Evolutionary conservation across 2,797 vertebrate species (phyloP).

Genomic region (Sus cebifrons): DNA sequence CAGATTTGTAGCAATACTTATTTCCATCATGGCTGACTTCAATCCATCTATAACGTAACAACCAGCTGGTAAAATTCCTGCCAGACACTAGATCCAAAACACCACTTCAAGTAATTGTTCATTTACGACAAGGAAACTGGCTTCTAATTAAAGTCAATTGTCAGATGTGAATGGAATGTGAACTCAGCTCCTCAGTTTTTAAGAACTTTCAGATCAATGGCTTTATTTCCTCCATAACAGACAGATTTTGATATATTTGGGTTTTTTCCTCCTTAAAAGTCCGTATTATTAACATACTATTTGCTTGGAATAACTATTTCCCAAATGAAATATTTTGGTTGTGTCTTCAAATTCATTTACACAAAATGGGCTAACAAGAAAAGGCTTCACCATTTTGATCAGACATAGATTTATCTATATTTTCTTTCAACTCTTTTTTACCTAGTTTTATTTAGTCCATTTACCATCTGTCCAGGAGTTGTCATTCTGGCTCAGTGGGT

Average conservation of each 20-base stretch:
- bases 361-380: conserved; percentile 8
- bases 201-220: not conserved
- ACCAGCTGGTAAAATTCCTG: not conserved
- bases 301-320: conserved; percentile 8
- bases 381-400: not conserved
- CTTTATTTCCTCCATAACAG: not conserved
- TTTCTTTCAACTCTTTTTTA: conserved; percentile 9
- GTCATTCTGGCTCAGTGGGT: too few relatives aligned
- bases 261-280: not conserved
- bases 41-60: not conserved
- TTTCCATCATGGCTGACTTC: not conserved
- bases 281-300: not conserved
- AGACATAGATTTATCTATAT: not conserved
- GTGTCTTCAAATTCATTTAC: conserved; percentile 55
- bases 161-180: not conserved
- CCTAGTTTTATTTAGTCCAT: not conserved
- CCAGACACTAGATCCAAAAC: not conserved
- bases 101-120: not conserved
- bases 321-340: conserved; percentile 23
- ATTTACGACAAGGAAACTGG: conserved; percentile 2
- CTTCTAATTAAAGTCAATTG: conserved; percentile 26
- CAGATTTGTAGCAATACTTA: not conserved
- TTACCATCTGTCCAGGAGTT: not conserved
- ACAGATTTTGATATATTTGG: not conserved
- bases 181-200: not conserved